These are phyloP conservation scores for Scomber japonicus DNA, from an alignment of 2,113 vertebrate genomes.

Conservation along the genomic window DNA sequence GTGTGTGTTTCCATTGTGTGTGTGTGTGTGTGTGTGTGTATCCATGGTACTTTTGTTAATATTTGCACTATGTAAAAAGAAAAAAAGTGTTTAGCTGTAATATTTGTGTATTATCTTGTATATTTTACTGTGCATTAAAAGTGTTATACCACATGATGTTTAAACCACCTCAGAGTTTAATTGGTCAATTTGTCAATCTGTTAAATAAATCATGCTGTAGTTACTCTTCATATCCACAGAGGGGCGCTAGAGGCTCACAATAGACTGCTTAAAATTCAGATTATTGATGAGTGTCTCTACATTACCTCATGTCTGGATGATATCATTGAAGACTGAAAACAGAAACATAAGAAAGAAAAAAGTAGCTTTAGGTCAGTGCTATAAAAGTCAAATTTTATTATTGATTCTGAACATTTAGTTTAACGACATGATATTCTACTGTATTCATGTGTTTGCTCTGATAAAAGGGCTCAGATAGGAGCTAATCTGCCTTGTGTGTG, in stretches of 20 bases:
- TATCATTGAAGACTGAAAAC: neutral
- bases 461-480: conserved; percentile 13
- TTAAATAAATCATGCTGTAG: neutral
- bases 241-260: conserved; percentile 27
- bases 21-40: neutral
- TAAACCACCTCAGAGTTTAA: neutral
- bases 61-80: neutral
- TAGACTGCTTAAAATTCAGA: neutral
- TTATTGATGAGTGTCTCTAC: neutral
- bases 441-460: conserved; percentile 23
- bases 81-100: neutral
- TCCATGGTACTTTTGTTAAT: neutral
- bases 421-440: neutral
- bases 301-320: too few relatives aligned
- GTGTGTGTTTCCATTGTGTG: neutral
- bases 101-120: neutral
- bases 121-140: neutral
- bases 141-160: neutral
- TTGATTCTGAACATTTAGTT: neutral
- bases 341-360: neutral
- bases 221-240: conserved; percentile 6
- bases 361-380: neutral
- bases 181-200: too few relatives aligned
- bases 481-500: conserved; percentile 61
- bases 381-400: too few relatives aligned